Base-by-base conservation (phyloP, 2,113 vertebrate genomes). In the Nothobranchius kuhntae region DNA sequence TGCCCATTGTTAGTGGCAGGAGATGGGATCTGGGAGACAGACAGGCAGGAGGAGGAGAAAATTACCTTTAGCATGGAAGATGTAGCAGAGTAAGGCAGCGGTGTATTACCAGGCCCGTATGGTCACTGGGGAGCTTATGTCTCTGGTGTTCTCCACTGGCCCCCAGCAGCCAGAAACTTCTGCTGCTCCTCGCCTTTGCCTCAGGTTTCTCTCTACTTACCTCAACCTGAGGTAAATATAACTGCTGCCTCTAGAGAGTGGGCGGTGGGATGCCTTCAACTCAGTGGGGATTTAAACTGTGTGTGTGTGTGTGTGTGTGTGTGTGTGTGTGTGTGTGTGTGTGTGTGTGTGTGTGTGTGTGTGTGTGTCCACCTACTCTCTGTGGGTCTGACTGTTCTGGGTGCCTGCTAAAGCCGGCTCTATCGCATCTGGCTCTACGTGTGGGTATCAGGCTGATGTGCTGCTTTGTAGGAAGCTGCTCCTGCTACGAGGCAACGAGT, bases 21-120 rank as follows among this genome's bases (percentile, higher is more conserved):
- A 66, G 61, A 61, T 51, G 64, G 67, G 58, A 75, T 75, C 60
- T 81, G 10, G 38, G 69, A 79, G 75, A 5, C 52, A 74, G 72
- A 79, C 75, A 61, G 62, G 69, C 74, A 62, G 68, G 0, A 4
- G 7, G 38, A 40, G 38, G 71, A 75, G 77, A 77, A 69, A 87
- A 87, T 82, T 78, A 74, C 84, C 78, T 86, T 62, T 79, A 83
- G 76, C 57, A 11, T 61, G 69, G 65, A 77, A 78, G 80, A 80
- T 77, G 84, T 89, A 91, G 92, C 87, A 75, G 81, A 78, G 84
- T 78, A 80, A 91, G 75, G 76, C 86, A 91, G 61, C 81, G 87
- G 77, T 89, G 81, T 87, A 54, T 87, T 87, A 81, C 88, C 55
- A 53, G 72, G 72, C 71, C 72, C 44, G 62, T 71, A 65, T 79